These are phyloP conservation scores for Caenorhabditis macrosperma DNA, from an alignment of 2,888 invertebrate genomes.

Conservation along the genomic window DNA sequence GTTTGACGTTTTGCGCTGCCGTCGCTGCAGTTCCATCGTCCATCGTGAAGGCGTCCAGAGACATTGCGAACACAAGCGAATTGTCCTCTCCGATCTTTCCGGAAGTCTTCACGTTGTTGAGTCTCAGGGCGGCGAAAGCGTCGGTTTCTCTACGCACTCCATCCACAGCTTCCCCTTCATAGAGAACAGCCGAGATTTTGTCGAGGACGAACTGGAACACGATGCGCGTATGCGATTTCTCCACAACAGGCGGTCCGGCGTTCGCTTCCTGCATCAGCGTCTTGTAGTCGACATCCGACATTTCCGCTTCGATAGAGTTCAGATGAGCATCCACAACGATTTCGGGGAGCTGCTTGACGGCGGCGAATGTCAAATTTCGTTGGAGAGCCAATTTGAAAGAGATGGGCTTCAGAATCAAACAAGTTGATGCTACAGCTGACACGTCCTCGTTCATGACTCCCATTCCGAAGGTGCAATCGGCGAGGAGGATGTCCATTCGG, in stretches of 20 bases:
- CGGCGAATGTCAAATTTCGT: conserved; percentile 87
- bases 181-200: conserved; percentile 88
- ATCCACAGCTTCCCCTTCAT: conserved; percentile 81
- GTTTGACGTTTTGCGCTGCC: too few relatives aligned
- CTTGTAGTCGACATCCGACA: conserved; percentile 87
- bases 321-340: conserved; percentile 89
- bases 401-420: conserved; percentile 87
- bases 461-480: conserved; percentile 86
- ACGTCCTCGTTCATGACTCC: conserved; percentile 66
- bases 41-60: conserved; percentile 89
- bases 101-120: conserved; percentile 69
- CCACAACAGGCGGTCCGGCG: conserved; percentile 52
- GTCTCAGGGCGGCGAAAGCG: conserved; percentile 73
- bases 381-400: conserved; percentile 88
- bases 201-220: conserved; percentile 91
- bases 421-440: conserved; percentile 81
- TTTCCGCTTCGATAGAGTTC: conserved; percentile 84
- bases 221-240: conserved; percentile 80
- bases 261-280: conserved; percentile 85
- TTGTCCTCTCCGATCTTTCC: conserved; percentile 73
- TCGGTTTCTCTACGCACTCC: conserved; percentile 56
- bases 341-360: conserved; percentile 86
- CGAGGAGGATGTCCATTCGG: conserved; percentile 88
- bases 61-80: conserved; percentile 83
- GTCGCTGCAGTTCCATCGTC: too few relatives aligned